Conservation (phyloP, 2,113 vertebrate species). For the Calidris pygmaea region DNA sequence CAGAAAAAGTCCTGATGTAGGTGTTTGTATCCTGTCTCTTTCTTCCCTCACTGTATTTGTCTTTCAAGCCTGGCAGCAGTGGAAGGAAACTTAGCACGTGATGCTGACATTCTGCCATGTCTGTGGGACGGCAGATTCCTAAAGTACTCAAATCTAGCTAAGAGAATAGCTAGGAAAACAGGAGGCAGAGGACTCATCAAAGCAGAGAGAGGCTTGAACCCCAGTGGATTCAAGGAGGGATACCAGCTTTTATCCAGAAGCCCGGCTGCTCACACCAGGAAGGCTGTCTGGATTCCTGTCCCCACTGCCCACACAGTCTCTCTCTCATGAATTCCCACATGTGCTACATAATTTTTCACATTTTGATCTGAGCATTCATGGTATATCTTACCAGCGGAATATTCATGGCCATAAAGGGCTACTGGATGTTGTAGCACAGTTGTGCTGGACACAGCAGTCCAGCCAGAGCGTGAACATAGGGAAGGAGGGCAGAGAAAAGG, state of each 20-base stretch:
- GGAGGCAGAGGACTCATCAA: neutral
- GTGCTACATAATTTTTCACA: neutral
- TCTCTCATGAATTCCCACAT: neutral
- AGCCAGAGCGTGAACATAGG: neutral
- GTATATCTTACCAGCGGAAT: neutral
- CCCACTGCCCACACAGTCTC: neutral
- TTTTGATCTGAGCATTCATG: neutral
- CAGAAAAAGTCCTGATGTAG: constrained; percentile 60
- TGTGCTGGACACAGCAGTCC: neutral
- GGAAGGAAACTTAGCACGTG: constrained; percentile 67
- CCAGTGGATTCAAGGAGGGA: neutral
- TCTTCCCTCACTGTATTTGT: constrained; percentile 55
- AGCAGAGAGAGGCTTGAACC: neutral
- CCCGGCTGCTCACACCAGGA: neutral
- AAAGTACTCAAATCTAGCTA: constrained; percentile 7
- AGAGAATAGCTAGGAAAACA: constrained; percentile 30
- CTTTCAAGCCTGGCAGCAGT: constrained; percentile 66
- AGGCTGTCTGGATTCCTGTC: neutral
- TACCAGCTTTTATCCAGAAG: neutral
- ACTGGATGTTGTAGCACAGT: neutral
- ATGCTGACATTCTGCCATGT: constrained; percentile 46
- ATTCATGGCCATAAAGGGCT: neutral
- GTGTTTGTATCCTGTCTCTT: constrained; percentile 64
- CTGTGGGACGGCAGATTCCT: constrained; percentile 26
- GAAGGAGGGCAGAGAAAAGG: neutral